These are phyloP conservation scores for Brachionus manjavacas DNA, from an alignment of 1,140 invertebrate genomes.

Conservation along the genomic window DNA sequence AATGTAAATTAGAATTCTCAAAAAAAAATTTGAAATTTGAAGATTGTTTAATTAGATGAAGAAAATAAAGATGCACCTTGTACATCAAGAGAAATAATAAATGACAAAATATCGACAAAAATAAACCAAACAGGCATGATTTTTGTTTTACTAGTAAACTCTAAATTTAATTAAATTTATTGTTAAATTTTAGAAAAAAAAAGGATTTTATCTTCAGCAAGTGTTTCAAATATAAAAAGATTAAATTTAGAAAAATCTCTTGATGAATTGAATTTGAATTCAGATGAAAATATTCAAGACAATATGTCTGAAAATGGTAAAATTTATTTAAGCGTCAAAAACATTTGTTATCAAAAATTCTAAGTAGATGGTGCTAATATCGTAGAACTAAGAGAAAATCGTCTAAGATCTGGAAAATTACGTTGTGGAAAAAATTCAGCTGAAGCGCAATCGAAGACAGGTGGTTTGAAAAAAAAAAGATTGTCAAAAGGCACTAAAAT, in stretches of 20 bases:
- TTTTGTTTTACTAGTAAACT: not conserved
- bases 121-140: not conserved
- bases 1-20: not conserved
- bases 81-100: not conserved
- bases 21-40: not conserved
- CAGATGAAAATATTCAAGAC: not conserved
- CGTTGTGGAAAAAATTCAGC: not conserved
- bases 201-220: not conserved
- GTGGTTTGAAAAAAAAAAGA: not conserved
- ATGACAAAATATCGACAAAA: not conserved
- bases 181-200: not conserved
- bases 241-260: not conserved
- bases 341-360: not conserved
- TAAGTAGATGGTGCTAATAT: not conserved
- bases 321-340: not conserved
- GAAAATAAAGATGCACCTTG: not conserved
- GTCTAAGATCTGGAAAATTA: not conserved
- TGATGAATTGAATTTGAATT: not conserved
- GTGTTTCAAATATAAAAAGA: not conserved
- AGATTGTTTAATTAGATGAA: not conserved
- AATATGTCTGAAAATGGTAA: not conserved
- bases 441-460: not conserved
- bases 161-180: not conserved
- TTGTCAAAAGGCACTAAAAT: not conserved
- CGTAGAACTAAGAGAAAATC: not conserved